phyloP scores from a whole-genome alignment of 2,797 vertebrate species.

The Chrysolophus pictus region DNA sequence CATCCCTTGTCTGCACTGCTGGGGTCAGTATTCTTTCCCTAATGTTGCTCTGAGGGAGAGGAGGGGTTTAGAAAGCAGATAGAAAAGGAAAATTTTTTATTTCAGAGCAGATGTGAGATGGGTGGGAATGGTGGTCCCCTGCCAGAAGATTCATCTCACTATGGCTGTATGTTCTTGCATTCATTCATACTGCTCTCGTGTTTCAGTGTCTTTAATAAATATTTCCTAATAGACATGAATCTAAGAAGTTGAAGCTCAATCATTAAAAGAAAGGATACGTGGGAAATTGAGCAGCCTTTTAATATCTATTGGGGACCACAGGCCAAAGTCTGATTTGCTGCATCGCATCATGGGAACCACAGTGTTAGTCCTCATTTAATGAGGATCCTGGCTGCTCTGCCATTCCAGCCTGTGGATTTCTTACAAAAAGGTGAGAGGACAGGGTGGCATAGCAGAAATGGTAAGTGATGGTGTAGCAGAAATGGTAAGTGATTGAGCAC shows the following conservation, averaged over 20 bases:
- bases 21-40: background rate
- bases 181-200: background rate
- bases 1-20: background rate
- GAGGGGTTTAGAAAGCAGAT: background rate
- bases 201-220: background rate
- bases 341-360: background rate
- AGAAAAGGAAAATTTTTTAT: background rate
- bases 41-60: background rate
- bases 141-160: fast-evolving
- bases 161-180: background rate
- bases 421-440: background rate
- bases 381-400: background rate
- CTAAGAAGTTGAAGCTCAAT: background rate
- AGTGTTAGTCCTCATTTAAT: background rate
- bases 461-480: too few relatives aligned
- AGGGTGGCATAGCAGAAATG: too few relatives aligned
- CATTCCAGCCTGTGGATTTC: background rate
- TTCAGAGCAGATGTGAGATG: background rate
- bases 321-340: background rate
- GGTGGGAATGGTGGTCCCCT: background rate
- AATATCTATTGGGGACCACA: background rate
- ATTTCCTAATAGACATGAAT: background rate
- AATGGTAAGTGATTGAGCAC: too few relatives aligned
- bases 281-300: background rate
- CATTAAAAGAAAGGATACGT: background rate